Evolutionary conservation across 2,113 vertebrate species (phyloP), one percentile per base, ranked within the genome.

Genomic region (Gobiocypris rarus): DNA sequence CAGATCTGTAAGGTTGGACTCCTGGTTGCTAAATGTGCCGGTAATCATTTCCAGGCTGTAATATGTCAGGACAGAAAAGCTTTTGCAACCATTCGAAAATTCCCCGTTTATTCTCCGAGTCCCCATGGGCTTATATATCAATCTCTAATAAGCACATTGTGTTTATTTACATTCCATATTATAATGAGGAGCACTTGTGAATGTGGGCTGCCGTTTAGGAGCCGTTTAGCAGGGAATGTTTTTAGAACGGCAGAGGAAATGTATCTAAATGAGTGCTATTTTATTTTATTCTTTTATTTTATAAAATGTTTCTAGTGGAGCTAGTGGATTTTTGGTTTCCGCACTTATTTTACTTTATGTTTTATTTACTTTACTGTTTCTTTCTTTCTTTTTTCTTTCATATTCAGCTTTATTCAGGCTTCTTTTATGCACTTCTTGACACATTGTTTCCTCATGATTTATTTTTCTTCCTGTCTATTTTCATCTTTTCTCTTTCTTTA

Each of bases 81-180:
- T 45, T 61, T 52, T 50, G 65, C 83, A 45, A 10, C 5, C 34
- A 50, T 31, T 74, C 17, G 31, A 13, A 38, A 52, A 71, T 67
- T 80, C 43, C 77, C 48, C 9, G 43, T 80, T 65, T 50, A 50
- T 67, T 67, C n/a, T 50, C 5, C 31, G 4, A 28, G 22, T 26
- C 75, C 48, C 81, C 24, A 26, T 24, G 6, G 41, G 26, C 74
- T 86, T 31, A 28, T 78, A 13, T 48, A 15, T 54, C n/a, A 50
- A 17, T 19, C 78, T 26, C 19, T 56, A 73, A 59, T 34, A 59
- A 82, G 43, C 54, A 76, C 52, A 61, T n/a, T 65, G 0, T 65
- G 63, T 78, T 84, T 59, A 9, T 79, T 70, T 79, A 45, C 34
- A 59, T 24, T 75, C 82, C 73, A 41, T 75, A 50, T 61, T 45